These are phyloP conservation scores for Luperina testacea DNA, from an alignment of 2,888 invertebrate genomes.

Conservation along the genomic window DNA sequence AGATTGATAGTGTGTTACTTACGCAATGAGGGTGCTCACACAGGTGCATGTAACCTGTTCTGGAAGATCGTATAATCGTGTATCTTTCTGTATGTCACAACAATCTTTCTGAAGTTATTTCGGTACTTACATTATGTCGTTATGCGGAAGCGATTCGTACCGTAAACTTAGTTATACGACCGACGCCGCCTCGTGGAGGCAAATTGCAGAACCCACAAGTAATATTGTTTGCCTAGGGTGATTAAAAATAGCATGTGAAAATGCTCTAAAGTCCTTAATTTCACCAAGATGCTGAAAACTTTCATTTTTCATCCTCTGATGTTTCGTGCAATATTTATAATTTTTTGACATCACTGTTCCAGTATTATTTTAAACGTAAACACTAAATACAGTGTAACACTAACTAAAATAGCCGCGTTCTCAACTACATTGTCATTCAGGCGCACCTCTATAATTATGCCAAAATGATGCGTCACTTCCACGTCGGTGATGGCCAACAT, in stretches of 20 bases:
- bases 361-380: constrained; percentile 5
- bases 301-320: background rate
- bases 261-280: background rate
- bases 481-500: constrained; percentile 71
- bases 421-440: constrained; percentile 43
- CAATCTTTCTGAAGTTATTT: constrained; percentile 22
- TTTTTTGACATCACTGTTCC: constrained; percentile 1
- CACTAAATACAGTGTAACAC: constrained; percentile 24
- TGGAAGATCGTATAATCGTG: background rate
- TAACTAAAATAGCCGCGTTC: constrained; percentile 42
- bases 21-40: too few relatives aligned
- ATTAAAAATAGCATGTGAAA: background rate
- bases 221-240: background rate
- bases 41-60: background rate
- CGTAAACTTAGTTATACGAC: constrained; percentile 24
- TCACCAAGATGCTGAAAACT: background rate
- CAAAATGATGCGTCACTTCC: constrained; percentile 64
- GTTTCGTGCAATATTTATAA: background rate
- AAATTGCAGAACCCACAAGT: constrained; percentile 9
- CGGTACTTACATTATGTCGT: constrained; percentile 12
- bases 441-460: constrained; percentile 61
- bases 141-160: constrained; percentile 21
- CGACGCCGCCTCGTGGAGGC: background rate
- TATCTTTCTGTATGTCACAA: background rate
- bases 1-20: too few relatives aligned